A percentile compares a stretch with the other conserved stretches of the same genome.
Evolutionary conservation across 2,797 vertebrate species (phyloP).

Genomic region (Poliocrania exsul): DNA sequence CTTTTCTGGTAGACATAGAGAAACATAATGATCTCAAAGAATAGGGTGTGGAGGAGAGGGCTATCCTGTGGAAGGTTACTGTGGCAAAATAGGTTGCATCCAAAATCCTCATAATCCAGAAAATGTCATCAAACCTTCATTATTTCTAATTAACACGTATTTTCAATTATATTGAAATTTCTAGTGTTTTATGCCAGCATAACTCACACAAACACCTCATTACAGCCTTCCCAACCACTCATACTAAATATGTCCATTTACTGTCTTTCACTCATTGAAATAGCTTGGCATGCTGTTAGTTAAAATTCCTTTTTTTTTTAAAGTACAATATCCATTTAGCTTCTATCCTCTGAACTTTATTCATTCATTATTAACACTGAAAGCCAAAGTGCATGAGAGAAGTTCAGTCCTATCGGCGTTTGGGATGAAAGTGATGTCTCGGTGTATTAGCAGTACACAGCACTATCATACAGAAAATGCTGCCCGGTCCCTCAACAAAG

Average conservation of each 20-base stretch:
- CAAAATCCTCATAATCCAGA: background rate
- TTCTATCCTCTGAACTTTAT: conserved; percentile 73
- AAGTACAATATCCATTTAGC: conserved; percentile 72
- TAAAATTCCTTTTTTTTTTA: conserved; percentile 71
- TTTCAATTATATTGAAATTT: background rate
- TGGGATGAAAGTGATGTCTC: conserved; percentile 75
- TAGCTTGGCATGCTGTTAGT: conserved; percentile 50
- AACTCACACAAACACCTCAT: background rate
- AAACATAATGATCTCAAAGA: background rate
- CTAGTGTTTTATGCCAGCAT: background rate
- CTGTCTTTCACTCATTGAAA: background rate
- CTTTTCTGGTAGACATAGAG: background rate
- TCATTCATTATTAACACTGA: conserved; percentile 78
- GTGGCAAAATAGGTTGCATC: background rate
- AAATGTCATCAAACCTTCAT: background rate
- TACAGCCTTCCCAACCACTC: background rate
- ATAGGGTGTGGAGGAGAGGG: background rate
- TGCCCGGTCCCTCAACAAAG: conserved; percentile 71
- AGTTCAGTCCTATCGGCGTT: conserved; percentile 69
- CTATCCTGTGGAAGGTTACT: background rate
- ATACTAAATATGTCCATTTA: background rate
- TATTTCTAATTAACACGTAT: background rate
- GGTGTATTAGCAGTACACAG: conserved; percentile 70
- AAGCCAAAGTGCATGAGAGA: conserved; percentile 74
- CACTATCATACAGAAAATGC: conserved; percentile 69